Conservation (phyloP, 1,140 invertebrate species). For the Diorhabda sublineata region DNA sequence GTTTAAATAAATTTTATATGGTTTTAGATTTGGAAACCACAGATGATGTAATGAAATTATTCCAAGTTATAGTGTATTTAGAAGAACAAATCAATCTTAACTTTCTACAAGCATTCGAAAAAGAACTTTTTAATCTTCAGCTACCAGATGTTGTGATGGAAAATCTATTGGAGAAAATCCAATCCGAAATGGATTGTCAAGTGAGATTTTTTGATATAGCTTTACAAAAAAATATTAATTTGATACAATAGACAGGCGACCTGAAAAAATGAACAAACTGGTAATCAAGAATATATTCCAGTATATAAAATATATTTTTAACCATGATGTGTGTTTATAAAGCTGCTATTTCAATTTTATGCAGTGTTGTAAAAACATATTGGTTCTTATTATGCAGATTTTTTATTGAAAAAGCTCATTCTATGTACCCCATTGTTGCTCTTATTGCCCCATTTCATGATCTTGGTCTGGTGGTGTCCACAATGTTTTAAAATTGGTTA, state of each 20-base stretch:
- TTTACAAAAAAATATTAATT: conserved; percentile 16
- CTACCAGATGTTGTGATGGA: conserved; percentile 55
- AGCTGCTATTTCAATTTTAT: too few relatives aligned
- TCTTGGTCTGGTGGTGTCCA: too few relatives aligned
- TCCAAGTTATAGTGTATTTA: conserved; percentile 54
- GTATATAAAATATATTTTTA: too few relatives aligned
- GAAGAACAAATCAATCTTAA: conserved; percentile 56
- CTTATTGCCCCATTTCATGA: too few relatives aligned
- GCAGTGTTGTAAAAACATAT: too few relatives aligned
- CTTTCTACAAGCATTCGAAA: conserved; percentile 56
- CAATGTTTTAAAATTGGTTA: too few relatives aligned
- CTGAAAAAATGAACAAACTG: too few relatives aligned
- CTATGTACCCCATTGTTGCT: too few relatives aligned
- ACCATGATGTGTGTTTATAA: too few relatives aligned
- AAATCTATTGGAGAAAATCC: conserved; percentile 45
- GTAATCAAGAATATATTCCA: too few relatives aligned
- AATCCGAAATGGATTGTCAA: conserved; percentile 37
- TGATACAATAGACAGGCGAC: not conserved
- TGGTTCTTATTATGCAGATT: too few relatives aligned
- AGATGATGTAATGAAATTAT: conserved; percentile 54
- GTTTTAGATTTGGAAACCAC: conserved; percentile 48
- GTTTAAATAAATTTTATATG: not conserved
- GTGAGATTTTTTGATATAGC: conserved; percentile 17
- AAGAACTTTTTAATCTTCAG: conserved; percentile 56
- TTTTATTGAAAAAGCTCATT: too few relatives aligned